A percentile compares a stretch with the other conserved stretches of the same genome.
Evolutionary conservation across 2,888 invertebrate species (phyloP).

Genomic region (Agriopis aurantiaria): DNA sequence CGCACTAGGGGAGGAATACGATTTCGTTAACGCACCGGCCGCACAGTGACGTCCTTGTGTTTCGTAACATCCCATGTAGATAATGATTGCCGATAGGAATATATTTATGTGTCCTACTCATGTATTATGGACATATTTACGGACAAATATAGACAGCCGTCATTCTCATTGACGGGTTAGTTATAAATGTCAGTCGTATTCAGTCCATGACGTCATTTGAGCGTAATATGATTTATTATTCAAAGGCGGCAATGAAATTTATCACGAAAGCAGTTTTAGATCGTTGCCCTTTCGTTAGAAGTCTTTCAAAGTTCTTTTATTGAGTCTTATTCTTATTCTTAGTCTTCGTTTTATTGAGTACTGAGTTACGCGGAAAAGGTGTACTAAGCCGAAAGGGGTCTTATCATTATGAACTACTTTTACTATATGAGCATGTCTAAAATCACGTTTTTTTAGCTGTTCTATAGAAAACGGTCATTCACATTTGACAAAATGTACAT

Average conservation of each 20-base stretch:
- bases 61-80: constrained; percentile 73
- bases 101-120: constrained; percentile 40
- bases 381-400: too few species aligned
- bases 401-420: too few species aligned
- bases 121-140: constrained; percentile 53
- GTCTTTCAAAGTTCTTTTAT: constrained; percentile 1
- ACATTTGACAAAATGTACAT: too few species aligned
- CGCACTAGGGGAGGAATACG: constrained; percentile 59
- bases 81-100: constrained; percentile 68
- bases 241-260: constrained; percentile 16
- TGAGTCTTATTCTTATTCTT: not conserved
- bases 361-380: too few species aligned
- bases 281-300: constrained; percentile 10
- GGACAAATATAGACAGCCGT: constrained; percentile 59
- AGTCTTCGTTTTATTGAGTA: too few species aligned
- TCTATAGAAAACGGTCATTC: too few species aligned
- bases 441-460: too few species aligned
- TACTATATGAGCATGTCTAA: too few species aligned
- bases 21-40: constrained; percentile 57
- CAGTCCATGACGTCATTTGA: constrained; percentile 48
- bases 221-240: constrained; percentile 37
- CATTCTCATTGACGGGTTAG: constrained; percentile 52
- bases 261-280: constrained; percentile 13
- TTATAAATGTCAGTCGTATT: constrained; percentile 54
- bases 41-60: constrained; percentile 66